These are phyloP conservation scores for Acanthococcus lagerstroemiae DNA, from an alignment of 2,888 invertebrate species.

Conservation along the genomic window DNA sequence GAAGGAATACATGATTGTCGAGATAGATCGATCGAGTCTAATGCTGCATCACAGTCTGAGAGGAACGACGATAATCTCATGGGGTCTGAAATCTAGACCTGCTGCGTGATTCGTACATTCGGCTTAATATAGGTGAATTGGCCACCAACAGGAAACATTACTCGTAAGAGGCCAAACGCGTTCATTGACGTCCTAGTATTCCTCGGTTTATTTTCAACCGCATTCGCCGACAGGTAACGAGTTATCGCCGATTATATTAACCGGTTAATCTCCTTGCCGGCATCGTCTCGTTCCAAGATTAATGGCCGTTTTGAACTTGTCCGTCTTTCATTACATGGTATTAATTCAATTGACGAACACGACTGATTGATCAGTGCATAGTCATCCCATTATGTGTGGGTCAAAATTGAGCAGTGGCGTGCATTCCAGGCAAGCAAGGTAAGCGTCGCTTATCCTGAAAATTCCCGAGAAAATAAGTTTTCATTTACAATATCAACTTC, in stretches of 20 bases:
- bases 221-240: background rate
- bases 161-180: slow-evolving; percentile 27
- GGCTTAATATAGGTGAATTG: slow-evolving; percentile 30
- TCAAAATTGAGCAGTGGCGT: too few relatives aligned
- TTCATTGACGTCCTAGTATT: slow-evolving; percentile 26
- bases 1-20: slow-evolving; percentile 19
- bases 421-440: too few relatives aligned
- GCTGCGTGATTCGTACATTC: slow-evolving; percentile 20
- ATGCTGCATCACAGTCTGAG: slow-evolving; percentile 21
- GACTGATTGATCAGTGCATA: too few relatives aligned
- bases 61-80: slow-evolving; percentile 10
- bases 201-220: background rate
- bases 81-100: slow-evolving; percentile 9
- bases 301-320: too few relatives aligned
- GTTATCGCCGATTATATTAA: background rate
- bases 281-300: too few relatives aligned
- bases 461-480: too few relatives aligned
- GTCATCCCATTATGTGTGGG: too few relatives aligned
- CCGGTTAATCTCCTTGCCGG: slow-evolving; percentile 1
- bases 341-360: too few relatives aligned
- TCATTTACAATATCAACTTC: too few relatives aligned
- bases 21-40: background rate
- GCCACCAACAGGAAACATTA: slow-evolving; percentile 25
- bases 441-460: too few relatives aligned
- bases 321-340: too few relatives aligned